Evolutionary conservation across 2,797 vertebrate genomes (phyloP).

Genomic region (Phalloptychus januarius): DNA sequence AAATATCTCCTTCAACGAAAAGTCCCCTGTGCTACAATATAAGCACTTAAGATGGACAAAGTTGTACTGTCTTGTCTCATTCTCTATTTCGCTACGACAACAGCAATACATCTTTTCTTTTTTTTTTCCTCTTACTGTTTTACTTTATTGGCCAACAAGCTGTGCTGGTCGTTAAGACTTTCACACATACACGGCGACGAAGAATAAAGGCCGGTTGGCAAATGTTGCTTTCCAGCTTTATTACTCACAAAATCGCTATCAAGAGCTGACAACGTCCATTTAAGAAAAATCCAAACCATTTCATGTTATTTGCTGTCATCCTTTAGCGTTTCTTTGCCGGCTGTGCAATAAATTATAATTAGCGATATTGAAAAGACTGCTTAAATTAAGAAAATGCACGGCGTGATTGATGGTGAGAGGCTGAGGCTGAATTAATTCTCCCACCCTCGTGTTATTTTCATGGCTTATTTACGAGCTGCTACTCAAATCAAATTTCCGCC

Average conservation of each 20-base stretch:
- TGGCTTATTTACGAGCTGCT: not conserved
- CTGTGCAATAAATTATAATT: conserved; percentile 1
- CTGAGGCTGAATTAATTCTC: conserved; percentile 1
- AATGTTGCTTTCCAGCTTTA: not conserved
- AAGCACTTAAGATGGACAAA: not conserved
- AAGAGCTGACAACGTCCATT: not conserved
- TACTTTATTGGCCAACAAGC: not conserved
- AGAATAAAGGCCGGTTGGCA: not conserved
- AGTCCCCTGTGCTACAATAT: not conserved
- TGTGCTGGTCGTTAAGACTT: not conserved
- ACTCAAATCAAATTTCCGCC: not conserved
- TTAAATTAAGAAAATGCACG: not conserved
- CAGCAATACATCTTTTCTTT: not conserved
- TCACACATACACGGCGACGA: not conserved
- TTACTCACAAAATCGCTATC: not conserved
- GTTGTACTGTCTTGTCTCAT: not conserved
- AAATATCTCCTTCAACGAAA: not conserved
- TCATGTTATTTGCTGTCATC: not conserved
- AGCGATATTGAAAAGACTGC: not conserved
- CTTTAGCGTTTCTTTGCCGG: not conserved
- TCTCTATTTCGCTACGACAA: not conserved
- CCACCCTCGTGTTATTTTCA: not conserved
- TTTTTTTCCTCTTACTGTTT: not conserved
- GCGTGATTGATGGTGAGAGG: not conserved
- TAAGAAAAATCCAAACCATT: not conserved